Base-by-base conservation (phyloP, 2,888 invertebrate species). In the Euplagia quadripunctaria region DNA sequence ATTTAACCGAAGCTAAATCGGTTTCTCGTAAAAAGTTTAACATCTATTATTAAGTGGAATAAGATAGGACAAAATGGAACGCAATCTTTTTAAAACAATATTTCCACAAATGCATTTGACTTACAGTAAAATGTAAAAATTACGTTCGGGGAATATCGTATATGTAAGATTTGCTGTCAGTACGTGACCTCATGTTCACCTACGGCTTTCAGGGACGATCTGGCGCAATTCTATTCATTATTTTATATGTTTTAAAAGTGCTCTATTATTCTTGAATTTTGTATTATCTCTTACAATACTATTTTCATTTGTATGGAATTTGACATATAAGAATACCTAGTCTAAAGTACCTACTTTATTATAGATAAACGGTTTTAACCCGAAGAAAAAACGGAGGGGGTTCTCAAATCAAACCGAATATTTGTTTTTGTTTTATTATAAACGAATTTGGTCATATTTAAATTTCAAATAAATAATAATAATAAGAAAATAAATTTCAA, bases 91-190 rank as follows among this genome's bases (percentile, higher is more conserved):
- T 80, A 78, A 79, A 83, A 81, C 78, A 84, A 79, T 80, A 74
- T 80, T 81, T 73, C 73, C 75, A 74, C 77, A 80, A 84, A 83
- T 79, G 79, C 79, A 83, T 82, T 82, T 79, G 79, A 81, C 78
- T 84, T 75, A 31, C 74, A 70, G 73, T 68, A 79, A 85, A 85
- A 82, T 83, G 78, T 80, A 79, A 80, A 82, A 84, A 81, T 72
- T 79, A 85, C 81, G 78, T 79, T 79, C 63, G 52, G 75, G 70
- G 80, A 83, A 85, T 83, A 83, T 80, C 78, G 72, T 82, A 80
- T 77, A 77, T 74, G 77, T 77, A 81, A 82, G 85, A 85, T 85
- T 85, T 85, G 80, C 79, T 46, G 76, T 68, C 74, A 51, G 72
- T 75, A 85, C 85, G 85, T 85, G 85, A 82, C 77, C 77, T 76